Evolutionary conservation across 2,888 invertebrate genomes (phyloP), one percentile per base, ranked within the genome.

Genomic region (Ischnura elegans): DNA sequence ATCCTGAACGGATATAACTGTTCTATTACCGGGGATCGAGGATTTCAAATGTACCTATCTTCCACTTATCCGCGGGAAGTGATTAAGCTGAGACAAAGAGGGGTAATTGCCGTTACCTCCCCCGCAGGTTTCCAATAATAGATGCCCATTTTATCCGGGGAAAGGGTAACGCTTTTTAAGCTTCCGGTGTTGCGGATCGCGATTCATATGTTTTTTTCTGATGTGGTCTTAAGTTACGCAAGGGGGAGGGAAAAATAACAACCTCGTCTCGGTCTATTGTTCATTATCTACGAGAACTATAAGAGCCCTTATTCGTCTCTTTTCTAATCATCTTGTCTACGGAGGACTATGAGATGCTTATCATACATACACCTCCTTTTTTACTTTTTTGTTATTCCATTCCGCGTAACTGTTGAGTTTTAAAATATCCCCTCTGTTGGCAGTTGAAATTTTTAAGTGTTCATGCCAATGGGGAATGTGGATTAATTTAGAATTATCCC

Each of bases 171-270:
- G 10, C 76, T 8, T 76, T 76, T 10, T 29, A 36, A 36, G 13
- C 25, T 36, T 76, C 36, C 13, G 13, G 51, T 10, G 51, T 19
- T 19, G 51, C 4, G 13, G 19, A 5, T 13, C 51, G 19, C 36
- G 29, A 0, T 29, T 76, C 76, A 4, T n/a, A 76, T 36, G 76
- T n/a, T 76, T 61, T 21, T 0, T 76, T 61, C 61, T 61, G 51
- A 2, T 8, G 19, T 19, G 51, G 61, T 25, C n/a, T 61, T n/a
- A 25, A 25, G n/a, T 1, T 76, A 16, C 76, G 16, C 25, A 94
- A 93, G 94, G 87, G 61, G 66, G 93, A 47, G 93, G 46, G 43
- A 86, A 21, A n/a, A 66, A n/a, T n/a, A n/a, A n/a, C n/a, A n/a
- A n/a, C n/a, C n/a, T n/a, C n/a, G n/a, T n/a, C n/a, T n/a, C n/a